Conservation (phyloP, 1,140 invertebrate species). For the Eueides isabella region DNA sequence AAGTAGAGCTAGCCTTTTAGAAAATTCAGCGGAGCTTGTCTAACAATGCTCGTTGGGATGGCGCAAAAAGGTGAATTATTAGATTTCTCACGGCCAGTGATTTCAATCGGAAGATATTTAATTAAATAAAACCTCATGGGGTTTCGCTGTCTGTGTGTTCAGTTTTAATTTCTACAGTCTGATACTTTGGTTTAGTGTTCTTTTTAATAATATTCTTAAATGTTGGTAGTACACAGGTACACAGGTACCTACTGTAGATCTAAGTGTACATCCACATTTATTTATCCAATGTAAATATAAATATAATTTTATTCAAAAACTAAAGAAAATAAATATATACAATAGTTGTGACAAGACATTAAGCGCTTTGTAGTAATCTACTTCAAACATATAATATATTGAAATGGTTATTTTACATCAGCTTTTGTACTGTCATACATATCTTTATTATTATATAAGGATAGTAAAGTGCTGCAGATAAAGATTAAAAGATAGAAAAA, state of each 20-base stretch:
- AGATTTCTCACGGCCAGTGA: conserved; percentile 56
- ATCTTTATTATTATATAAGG: no score
- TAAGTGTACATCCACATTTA: no score
- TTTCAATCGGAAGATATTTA: conserved; percentile 67
- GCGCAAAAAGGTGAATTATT: conserved; percentile 58
- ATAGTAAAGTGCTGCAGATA: no score
- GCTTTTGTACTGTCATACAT: no score
- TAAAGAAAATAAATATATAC: not conserved
- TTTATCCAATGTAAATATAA: no score
- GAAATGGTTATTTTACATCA: no score
- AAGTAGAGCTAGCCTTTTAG: conserved; percentile 10
- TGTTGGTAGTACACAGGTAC: no score
- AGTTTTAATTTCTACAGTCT: conserved; percentile 34
- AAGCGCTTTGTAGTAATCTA: not conserved
- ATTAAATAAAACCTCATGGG: conserved; percentile 60
- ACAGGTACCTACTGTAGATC: no score
- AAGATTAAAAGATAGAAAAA: no score
- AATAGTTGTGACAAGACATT: not conserved
- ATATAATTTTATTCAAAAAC: no score
- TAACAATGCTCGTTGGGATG: conserved; percentile 34
- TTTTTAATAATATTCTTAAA: not conserved
- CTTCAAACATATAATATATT: not conserved
- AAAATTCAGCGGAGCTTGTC: conserved; percentile 26
- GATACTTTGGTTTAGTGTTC: not conserved
- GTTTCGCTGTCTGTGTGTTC: conserved; percentile 29